Conservation (phyloP, 2,797 vertebrate species). For the Schizopygopsis pylzovi region DNA sequence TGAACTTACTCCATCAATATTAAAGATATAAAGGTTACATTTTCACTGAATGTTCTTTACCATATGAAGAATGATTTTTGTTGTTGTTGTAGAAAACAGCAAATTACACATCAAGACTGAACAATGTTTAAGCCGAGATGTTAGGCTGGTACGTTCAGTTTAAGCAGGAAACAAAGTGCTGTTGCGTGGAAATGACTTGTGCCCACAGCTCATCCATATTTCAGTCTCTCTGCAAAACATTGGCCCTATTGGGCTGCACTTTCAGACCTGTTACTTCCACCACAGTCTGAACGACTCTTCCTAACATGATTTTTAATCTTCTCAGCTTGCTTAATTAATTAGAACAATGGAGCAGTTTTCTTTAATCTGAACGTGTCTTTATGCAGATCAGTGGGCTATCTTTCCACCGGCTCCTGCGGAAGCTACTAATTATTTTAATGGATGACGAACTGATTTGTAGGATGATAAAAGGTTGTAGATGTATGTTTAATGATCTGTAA, state of each 20-base stretch:
- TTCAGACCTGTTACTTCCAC: conserved; percentile 34
- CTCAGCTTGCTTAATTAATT: conserved; percentile 56
- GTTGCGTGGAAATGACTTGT: conserved; percentile 31
- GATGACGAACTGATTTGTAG: conserved; percentile 46
- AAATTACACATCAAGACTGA: too few species aligned
- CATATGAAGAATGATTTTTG: too few species aligned
- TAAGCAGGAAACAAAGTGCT: conserved; percentile 18
- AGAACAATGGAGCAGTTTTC: conserved; percentile 34
- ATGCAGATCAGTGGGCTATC: conserved; percentile 38
- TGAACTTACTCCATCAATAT: too few species aligned
- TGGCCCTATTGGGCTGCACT: conserved; percentile 13
- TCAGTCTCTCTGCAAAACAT: conserved; percentile 16
- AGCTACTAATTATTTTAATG: conserved; percentile 52
- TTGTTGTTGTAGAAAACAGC: too few species aligned
- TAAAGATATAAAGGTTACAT: too few species aligned
- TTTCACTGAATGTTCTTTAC: too few species aligned
- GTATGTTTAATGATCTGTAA: conserved; percentile 52
- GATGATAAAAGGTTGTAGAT: conserved; percentile 53
- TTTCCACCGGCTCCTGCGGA: conserved; percentile 6
- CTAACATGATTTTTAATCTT: conserved; percentile 52
- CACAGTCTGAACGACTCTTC: conserved; percentile 21
- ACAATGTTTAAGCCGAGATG: neutral
- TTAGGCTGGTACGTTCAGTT: neutral
- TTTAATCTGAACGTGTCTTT: conserved; percentile 43
- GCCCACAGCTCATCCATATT: conserved; percentile 35